Conservation (phyloP, 2,113 vertebrate genomes). For the Prinia subflava region DNA sequence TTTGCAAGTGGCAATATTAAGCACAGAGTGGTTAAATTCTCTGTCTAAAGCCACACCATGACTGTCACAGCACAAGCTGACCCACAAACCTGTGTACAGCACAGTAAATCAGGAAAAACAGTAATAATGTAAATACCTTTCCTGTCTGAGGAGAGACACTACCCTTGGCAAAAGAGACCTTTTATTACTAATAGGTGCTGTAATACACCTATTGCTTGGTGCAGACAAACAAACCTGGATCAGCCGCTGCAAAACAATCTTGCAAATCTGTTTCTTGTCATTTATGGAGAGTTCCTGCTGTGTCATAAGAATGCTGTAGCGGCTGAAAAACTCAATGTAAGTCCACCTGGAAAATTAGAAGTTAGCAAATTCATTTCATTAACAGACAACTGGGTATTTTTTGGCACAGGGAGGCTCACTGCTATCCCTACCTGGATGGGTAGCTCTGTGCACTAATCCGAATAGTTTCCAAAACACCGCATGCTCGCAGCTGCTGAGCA, state of each 20-base stretch:
- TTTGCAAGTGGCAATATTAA: background rate
- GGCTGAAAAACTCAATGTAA: slow-evolving; percentile 94
- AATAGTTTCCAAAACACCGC: slow-evolving; percentile 95
- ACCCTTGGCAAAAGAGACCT: background rate
- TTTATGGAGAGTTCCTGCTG: slow-evolving; percentile 77
- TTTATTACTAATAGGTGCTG: background rate
- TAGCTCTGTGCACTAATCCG: slow-evolving; percentile 96
- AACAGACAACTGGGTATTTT: background rate
- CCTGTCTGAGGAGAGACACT: background rate
- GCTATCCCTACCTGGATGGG: slow-evolving; percentile 80
- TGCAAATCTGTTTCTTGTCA: slow-evolving; percentile 92
- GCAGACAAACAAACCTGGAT: slow-evolving; percentile 81
- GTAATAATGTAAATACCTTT: background rate
- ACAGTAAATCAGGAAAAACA: background rate
- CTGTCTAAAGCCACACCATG: accelerated
- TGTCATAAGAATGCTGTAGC: slow-evolving; percentile 93
- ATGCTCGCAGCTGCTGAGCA: slow-evolving; percentile 93
- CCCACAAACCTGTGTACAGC: background rate
- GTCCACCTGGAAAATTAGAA: slow-evolving; percentile 85
- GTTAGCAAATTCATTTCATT: background rate
- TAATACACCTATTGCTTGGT: background rate
- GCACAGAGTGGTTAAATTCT: background rate
- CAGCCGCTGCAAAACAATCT: slow-evolving; percentile 83
- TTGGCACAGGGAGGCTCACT: background rate
- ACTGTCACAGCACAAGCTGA: background rate